phyloP scores from a whole-genome alignment of 1,140 invertebrate genomes.

The Lepidurus arcticus region DNA sequence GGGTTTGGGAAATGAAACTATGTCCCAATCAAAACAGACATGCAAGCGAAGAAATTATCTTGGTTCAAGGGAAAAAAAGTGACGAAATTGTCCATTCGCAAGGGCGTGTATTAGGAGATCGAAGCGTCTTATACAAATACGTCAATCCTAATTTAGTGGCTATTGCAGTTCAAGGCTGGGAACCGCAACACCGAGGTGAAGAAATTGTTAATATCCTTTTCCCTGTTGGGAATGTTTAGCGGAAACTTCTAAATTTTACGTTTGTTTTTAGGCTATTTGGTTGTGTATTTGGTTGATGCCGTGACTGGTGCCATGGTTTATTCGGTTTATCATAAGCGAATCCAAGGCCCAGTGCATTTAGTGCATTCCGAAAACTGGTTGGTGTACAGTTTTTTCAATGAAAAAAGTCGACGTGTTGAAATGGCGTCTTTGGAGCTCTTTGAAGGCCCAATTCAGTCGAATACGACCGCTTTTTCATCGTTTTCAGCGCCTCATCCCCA shows the following conservation, averaged over 20 bases:
- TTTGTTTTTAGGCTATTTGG: constrained; percentile 57
- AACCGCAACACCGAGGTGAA: constrained; percentile 67
- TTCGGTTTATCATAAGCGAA: constrained; percentile 68
- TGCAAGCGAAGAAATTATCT: constrained; percentile 31
- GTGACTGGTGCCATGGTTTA: constrained; percentile 75
- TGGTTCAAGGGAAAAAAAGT: background rate
- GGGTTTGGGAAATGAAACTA: constrained; percentile 29
- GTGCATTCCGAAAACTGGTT: constrained; percentile 97
- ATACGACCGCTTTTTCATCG: constrained; percentile 72
- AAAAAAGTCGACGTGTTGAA: constrained; percentile 85
- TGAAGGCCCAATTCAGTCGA: constrained; percentile 81
- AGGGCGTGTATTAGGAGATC: constrained; percentile 87
- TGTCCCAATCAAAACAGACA: constrained; percentile 36
- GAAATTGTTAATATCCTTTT: no score
- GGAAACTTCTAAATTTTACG: constrained; percentile 19
- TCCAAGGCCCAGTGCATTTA: constrained; percentile 73
- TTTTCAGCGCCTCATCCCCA: constrained; percentile 66
- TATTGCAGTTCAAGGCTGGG: constrained; percentile 70
- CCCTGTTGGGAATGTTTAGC: no score
- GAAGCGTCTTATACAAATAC: constrained; percentile 97
- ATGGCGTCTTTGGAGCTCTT: constrained; percentile 89
- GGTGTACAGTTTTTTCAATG: constrained; percentile 90
- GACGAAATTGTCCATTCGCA: constrained; percentile 89
- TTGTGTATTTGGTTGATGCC: constrained; percentile 80
- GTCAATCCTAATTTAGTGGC: constrained; percentile 94